Percentiles rank a stretch among this genome's conserved stretches.
These are phyloP conservation scores for Athalia cordata DNA, from an alignment of 2,888 invertebrate species.

Conservation along the genomic window DNA sequence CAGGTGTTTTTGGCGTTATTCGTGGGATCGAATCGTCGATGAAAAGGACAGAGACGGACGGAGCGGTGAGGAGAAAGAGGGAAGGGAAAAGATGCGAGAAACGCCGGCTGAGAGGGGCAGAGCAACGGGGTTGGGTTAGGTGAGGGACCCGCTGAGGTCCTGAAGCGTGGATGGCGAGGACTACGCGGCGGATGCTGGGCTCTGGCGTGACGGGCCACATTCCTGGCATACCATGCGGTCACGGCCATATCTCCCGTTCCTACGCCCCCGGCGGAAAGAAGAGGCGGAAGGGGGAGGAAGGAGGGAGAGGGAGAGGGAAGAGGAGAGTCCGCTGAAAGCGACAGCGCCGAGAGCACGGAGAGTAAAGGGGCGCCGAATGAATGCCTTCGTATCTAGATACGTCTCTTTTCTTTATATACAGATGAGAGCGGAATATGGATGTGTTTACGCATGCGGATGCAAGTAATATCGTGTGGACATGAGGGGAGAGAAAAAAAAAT, in stretches of 20 bases:
- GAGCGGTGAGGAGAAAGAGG: conserved; percentile 43
- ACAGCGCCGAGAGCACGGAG: neutral
- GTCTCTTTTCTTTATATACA: neutral
- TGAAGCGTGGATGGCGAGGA: conserved; percentile 21
- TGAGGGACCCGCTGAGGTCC: conserved; percentile 36
- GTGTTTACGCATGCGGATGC: neutral
- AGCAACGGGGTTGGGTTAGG: conserved; percentile 40
- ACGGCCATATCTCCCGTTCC: conserved; percentile 72
- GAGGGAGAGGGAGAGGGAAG: neutral
- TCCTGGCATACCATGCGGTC: conserved; percentile 71
- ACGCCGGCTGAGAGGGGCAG: conserved; percentile 33
- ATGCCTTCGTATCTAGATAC: neutral
- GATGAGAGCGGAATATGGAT: neutral
- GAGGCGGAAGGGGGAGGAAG: neutral
- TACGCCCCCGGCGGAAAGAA: conserved; percentile 46
- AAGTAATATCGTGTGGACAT: neutral
- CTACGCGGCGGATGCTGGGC: conserved; percentile 56
- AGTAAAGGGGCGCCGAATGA: neutral
- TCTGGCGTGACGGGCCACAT: conserved; percentile 71
- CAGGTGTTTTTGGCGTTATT: conserved; percentile 47
- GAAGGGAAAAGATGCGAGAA: neutral
- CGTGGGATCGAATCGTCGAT: neutral
- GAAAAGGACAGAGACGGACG: conserved; percentile 1
- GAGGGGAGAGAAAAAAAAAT: neutral
- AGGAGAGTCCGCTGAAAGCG: conserved; percentile 30